Percentiles rank a stretch among this genome's conserved stretches.
Evolutionary conservation across 2,797 vertebrate genomes (phyloP).

Genomic region (Lindbergichthys nudifrons): DNA sequence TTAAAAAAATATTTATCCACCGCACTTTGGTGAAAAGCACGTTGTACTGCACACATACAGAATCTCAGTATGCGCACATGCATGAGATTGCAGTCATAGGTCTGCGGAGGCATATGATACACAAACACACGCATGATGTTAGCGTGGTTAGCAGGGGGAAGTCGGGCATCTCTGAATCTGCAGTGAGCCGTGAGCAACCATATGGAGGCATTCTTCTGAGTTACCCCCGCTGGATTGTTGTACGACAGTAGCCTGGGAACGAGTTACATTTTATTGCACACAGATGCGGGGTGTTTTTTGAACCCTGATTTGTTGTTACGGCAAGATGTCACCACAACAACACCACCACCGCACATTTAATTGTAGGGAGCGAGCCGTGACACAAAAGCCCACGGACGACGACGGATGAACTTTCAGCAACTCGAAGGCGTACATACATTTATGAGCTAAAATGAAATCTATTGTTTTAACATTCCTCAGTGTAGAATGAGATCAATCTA

Average conservation of each 20-base stretch:
- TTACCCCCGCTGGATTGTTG: constrained; percentile 40
- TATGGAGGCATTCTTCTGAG: constrained; percentile 53
- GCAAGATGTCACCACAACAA: constrained; percentile 40
- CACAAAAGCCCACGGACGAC: constrained; percentile 33
- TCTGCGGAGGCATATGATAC: constrained; percentile 5
- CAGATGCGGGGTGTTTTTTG: constrained; percentile 52
- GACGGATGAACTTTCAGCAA: constrained; percentile 18
- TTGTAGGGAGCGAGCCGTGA: constrained; percentile 35
- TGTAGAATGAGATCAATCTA: background rate
- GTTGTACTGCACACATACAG: constrained; percentile 26
- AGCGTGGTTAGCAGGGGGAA: background rate
- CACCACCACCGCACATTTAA: constrained; percentile 26
- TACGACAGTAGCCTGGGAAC: constrained; percentile 36
- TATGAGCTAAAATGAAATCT: constrained; percentile 46
- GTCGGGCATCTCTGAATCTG: constrained; percentile 34
- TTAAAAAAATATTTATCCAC: constrained; percentile 48
- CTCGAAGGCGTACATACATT: background rate
- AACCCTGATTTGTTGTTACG: constrained; percentile 47
- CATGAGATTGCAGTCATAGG: constrained; percentile 8
- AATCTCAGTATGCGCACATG: constrained; percentile 34
- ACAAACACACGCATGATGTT: constrained; percentile 21
- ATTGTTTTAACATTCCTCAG: constrained; percentile 30
- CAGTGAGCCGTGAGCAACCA: constrained; percentile 61
- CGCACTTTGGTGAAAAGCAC: constrained; percentile 35
- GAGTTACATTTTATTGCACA: constrained; percentile 40